These are phyloP conservation scores for Drosophila flavopinicola DNA, from an alignment of 2,888 invertebrate genomes.

Conservation along the genomic window DNA sequence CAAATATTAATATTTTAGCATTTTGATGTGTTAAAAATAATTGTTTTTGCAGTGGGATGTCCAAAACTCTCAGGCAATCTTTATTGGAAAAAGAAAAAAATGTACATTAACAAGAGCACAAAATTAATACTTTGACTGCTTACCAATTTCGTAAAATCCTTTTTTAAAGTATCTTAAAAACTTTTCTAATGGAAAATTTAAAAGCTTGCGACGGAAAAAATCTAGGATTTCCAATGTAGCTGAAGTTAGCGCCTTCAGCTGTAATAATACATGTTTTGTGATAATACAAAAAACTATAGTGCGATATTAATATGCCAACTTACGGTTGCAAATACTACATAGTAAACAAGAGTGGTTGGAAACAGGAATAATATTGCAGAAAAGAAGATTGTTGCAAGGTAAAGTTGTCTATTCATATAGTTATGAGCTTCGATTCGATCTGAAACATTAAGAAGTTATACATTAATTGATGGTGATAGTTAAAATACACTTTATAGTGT, in stretches of 20 bases:
- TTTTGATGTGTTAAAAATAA: constrained; percentile 38
- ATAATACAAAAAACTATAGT: neutral
- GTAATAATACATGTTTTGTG: neutral
- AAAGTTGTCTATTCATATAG: constrained; percentile 84
- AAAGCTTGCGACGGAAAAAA: constrained; percentile 71
- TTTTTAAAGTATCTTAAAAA: constrained; percentile 77
- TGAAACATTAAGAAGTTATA: constrained; percentile 36
- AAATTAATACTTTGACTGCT: neutral
- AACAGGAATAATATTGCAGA: constrained; percentile 82
- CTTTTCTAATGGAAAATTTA: constrained; percentile 80
- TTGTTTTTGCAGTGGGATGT: constrained; percentile 39
- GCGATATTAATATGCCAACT: constrained; percentile 35
- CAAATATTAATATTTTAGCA: constrained; percentile 42
- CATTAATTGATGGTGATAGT: neutral
- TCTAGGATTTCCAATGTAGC: constrained; percentile 70
- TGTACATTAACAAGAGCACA: neutral
- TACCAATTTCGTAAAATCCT: constrained; percentile 79
- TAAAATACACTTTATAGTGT: neutral
- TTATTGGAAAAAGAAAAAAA: neutral
- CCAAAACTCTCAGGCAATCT: constrained; percentile 56
- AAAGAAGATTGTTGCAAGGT: constrained; percentile 83
- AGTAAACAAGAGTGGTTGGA: constrained; percentile 83
- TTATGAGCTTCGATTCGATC: constrained; percentile 83
- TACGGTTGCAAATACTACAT: constrained; percentile 83
- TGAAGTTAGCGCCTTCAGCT: constrained; percentile 47